Percentiles rank a stretch among this genome's conserved stretches.
These are phyloP conservation scores for Nothocercus julius DNA, from an alignment of 2,113 vertebrate genomes.

Conservation along the genomic window DNA sequence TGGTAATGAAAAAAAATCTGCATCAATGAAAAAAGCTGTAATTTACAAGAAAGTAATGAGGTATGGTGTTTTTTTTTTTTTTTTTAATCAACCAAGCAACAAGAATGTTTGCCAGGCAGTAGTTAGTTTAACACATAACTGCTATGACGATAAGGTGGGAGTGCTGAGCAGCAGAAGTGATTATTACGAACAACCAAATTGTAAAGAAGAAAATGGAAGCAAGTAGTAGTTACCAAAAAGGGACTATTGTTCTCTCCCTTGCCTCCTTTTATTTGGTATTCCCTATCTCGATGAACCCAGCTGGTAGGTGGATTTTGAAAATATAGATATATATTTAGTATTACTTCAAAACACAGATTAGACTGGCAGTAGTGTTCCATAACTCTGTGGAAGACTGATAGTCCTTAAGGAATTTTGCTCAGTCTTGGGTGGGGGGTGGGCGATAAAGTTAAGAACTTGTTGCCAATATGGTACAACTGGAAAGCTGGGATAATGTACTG, in stretches of 20 bases:
- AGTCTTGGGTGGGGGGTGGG: not conserved
- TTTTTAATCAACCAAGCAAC: not conserved
- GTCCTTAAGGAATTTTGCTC: not conserved
- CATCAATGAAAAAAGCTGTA: not conserved
- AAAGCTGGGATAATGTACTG: not conserved
- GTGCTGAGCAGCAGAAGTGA: not conserved
- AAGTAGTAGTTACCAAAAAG: not conserved
- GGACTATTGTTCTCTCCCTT: not conserved
- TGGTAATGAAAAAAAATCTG: not conserved
- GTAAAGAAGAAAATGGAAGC: not conserved
- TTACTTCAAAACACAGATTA: not conserved
- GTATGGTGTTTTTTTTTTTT: too few species aligned
- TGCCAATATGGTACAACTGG: not conserved
- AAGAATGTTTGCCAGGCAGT: not conserved
- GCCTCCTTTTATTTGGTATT: not conserved
- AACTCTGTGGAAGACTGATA: not conserved
- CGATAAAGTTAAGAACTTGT: not conserved
- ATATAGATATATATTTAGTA: not conserved
- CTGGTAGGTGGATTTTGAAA: not conserved
- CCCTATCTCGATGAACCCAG: not conserved
- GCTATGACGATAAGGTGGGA: not conserved
- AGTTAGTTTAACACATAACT: not conserved
- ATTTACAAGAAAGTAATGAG: not conserved
- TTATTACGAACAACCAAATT: not conserved
- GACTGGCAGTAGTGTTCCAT: not conserved